These are phyloP conservation scores for Spea hammondii DNA, from an alignment of 2,797 vertebrate genomes.

Conservation along the genomic window DNA sequence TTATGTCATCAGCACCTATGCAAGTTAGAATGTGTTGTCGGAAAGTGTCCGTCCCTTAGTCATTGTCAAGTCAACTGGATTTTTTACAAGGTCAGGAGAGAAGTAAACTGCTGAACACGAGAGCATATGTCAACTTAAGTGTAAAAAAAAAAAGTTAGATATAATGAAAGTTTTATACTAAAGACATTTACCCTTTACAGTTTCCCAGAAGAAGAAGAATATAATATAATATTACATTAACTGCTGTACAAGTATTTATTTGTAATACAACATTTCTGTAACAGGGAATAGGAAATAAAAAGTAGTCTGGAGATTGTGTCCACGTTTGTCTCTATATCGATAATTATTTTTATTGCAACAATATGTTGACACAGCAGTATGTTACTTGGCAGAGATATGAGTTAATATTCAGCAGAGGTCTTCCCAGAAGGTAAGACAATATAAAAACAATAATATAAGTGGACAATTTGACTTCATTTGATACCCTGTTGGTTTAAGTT, in stretches of 20 bases:
- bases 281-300: not conserved
- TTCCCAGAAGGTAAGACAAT: conserved; percentile 1
- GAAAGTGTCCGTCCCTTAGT: conserved; percentile 34
- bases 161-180: not conserved
- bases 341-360: conserved; percentile 16
- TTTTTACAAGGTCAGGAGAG: conserved; percentile 35
- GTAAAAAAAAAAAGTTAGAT: not conserved
- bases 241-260: not conserved
- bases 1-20: conserved; percentile 5
- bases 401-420: conserved; percentile 1
- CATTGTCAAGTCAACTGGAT: conserved; percentile 11
- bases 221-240: no score
- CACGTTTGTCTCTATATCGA: not conserved
- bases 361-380: conserved; percentile 9
- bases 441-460: conserved; percentile 37
- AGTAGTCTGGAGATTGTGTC: not conserved
- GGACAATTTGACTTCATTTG: conserved; percentile 5
- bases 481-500: conserved; percentile 38
- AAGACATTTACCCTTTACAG: conserved; percentile 4
- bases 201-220: not conserved
- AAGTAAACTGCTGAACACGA: not conserved
- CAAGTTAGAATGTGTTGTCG: conserved; percentile 14
- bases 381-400: conserved; percentile 6
- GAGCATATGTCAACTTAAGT: conserved; percentile 1
- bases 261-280: not conserved